Evolutionary conservation across 2,797 vertebrate genomes (phyloP), one percentile per base, ranked within the genome.

Genomic region (Nannoperca obscura): DNA sequence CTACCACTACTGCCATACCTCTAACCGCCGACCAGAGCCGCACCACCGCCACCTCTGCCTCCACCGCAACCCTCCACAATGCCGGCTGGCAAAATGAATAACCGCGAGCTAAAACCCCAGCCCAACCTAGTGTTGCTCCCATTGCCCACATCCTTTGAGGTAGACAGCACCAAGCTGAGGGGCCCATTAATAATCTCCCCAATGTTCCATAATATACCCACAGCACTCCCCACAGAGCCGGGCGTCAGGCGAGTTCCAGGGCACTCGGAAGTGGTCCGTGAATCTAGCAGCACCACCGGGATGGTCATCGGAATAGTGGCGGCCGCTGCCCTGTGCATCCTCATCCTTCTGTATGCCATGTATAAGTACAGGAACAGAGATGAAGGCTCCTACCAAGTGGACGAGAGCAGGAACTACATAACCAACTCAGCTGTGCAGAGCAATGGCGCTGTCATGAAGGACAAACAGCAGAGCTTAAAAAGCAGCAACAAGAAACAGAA

Each of bases 321-420:
- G 93, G 98, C 98, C 92, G 98, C 98, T 4, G 98, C 98, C 93
- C 97, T 99, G 95, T 99, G 98, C 97, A 99, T 99, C 97, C 97
- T 99, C 95, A 99, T 99, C 96, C 98, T 99, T 89, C 97, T 99
- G 95, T 99, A 99, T 19, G 98, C 98, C 97, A 99, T 99, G 98
- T 99, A 99, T 97, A 99, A 99, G 95, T 99, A 99, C 97, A 98
- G 98, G 95, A 99, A 99, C 97, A 98, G 98, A 95, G 98, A 99
- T 94, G 98, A 99, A 94, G 98, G 98, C 93, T 99, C 98, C 95
- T 99, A 99, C 95, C 98, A 99, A 94, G 98, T 99, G 96, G 98
- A 99, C 79, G 98, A 99, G 96, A 99, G 97, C 91, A 95, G 98
- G 89, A 99, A 99, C 96, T 99, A 99, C 98, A 99, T 99, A 96